Conservation (phyloP, 2,797 vertebrate genomes). For the Macroramphosus scolopax region DNA sequence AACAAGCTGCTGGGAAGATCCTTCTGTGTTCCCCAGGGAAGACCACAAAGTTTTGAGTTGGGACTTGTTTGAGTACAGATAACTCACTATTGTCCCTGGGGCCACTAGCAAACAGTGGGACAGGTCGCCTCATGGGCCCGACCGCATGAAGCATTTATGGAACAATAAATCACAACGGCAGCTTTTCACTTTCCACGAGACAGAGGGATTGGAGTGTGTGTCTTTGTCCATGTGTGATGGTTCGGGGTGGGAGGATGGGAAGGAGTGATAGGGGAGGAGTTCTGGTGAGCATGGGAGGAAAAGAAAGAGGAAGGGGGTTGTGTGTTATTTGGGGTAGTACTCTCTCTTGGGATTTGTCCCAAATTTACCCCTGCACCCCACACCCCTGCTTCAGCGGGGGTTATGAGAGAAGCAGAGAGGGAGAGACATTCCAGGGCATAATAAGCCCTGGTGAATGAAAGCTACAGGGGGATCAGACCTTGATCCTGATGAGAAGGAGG, state of each 20-base stretch:
- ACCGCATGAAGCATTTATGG: conserved; percentile 73
- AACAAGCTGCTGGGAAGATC: conserved; percentile 31
- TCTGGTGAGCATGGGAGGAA: conserved; percentile 26
- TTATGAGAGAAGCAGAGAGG: conserved; percentile 63
- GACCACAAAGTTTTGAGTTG: conserved; percentile 28
- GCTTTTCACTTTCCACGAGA: conserved; percentile 64
- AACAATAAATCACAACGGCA: conserved; percentile 75
- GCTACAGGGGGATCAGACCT: conserved; percentile 72
- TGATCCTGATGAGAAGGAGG: conserved; percentile 74
- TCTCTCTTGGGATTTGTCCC: conserved; percentile 70
- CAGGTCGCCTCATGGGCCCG: conserved; percentile 53
- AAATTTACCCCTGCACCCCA: conserved; percentile 68
- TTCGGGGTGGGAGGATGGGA: conserved; percentile 27
- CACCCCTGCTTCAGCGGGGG: conserved; percentile 60
- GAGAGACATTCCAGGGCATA: conserved; percentile 74
- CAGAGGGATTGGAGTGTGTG: conserved; percentile 30
- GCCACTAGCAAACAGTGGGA: conserved; percentile 70
- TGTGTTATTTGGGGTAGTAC: conserved; percentile 44
- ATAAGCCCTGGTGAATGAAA: conserved; percentile 72
- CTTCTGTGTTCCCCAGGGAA: conserved; percentile 40
- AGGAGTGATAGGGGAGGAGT: conserved; percentile 47
- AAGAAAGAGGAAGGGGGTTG: conserved; percentile 29
- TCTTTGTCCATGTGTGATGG: conserved; percentile 35
- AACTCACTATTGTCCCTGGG: conserved; percentile 67
- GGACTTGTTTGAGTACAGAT: conserved; percentile 59